These are phyloP conservation scores for Centroberyx gerrardi DNA, from an alignment of 2,797 vertebrate genomes.

Conservation along the genomic window DNA sequence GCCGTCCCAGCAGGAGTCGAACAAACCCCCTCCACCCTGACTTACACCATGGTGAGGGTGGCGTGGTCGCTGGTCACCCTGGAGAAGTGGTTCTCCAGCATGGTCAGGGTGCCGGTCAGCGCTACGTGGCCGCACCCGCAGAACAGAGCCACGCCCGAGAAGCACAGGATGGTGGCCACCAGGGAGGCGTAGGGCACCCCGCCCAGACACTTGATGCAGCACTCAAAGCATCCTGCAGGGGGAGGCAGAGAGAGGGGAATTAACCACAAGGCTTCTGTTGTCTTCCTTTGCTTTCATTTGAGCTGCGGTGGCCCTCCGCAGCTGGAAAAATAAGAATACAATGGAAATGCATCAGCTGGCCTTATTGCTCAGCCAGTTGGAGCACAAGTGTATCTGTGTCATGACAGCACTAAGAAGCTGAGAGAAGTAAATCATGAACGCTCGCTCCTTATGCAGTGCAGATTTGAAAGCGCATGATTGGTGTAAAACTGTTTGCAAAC, in stretches of 20 bases:
- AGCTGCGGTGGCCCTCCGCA: too few relatives aligned
- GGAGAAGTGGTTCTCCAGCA: slow-evolving; percentile 97
- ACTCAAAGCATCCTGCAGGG: slow-evolving; percentile 97
- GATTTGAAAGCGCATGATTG: neutral
- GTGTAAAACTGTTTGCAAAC: neutral
- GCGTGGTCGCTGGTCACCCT: slow-evolving; percentile 91
- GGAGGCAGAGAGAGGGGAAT: slow-evolving; percentile 52
- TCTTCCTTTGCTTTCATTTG: slow-evolving; percentile 1
- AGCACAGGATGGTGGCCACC: slow-evolving; percentile 98
- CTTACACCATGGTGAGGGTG: slow-evolving; percentile 93
- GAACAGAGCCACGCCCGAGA: slow-evolving; percentile 96
- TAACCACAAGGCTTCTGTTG: neutral
- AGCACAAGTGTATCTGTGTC: too few relatives aligned
- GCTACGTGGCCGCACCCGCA: slow-evolving; percentile 98
- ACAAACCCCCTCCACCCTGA: neutral
- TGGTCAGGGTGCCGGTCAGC: slow-evolving; percentile 92
- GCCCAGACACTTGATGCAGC: slow-evolving; percentile 99
- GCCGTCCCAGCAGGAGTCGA: too few relatives aligned
- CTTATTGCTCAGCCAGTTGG: too few relatives aligned
- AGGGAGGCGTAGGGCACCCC: slow-evolving; percentile 98
- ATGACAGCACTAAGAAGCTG: too few relatives aligned
- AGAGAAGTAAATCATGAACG: neutral
- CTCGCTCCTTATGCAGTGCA: neutral
- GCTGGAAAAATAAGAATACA: too few relatives aligned
- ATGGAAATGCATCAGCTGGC: too few relatives aligned